phyloP scores from a whole-genome alignment of 2,113 vertebrate genomes.

The Indicator maculatus region DNA sequence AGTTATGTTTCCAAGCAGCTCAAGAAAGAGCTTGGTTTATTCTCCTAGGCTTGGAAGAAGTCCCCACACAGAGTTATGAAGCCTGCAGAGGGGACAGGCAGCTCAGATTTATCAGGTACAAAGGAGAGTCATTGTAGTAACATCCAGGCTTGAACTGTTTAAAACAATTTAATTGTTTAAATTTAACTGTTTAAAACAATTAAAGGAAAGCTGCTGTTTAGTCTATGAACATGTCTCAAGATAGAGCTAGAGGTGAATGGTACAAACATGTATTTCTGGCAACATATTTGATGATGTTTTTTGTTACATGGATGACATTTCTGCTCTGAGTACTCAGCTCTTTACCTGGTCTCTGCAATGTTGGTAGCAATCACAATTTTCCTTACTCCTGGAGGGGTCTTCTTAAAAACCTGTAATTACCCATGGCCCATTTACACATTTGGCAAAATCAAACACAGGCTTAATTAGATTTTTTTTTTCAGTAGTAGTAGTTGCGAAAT shows the following conservation, averaged over 20 bases:
- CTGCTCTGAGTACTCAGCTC: background rate
- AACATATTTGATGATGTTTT: background rate
- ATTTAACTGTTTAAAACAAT: background rate
- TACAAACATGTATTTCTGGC: background rate
- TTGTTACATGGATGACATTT: background rate
- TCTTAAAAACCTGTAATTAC: conserved; percentile 92
- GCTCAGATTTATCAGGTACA: background rate
- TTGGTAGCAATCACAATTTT: conserved; percentile 99
- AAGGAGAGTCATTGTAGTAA: background rate
- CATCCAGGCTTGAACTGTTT: background rate
- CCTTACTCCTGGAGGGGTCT: conserved; percentile 90
- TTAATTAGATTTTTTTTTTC: background rate
- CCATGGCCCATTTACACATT: background rate
- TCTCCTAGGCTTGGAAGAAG: background rate
- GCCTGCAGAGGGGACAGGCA: background rate
- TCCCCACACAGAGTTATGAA: background rate
- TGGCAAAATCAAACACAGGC: background rate
- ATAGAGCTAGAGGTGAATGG: background rate
- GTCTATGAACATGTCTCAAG: background rate
- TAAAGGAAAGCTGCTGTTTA: background rate
- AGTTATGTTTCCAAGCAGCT: background rate
- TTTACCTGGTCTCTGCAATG: conserved; percentile 97
- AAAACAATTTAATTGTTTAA: too few relatives aligned
- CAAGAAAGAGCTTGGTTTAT: background rate
- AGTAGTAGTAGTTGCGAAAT: background rate